Evolutionary conservation across 2,113 vertebrate genomes (phyloP).

Genomic region (Nothoprocta pentlandii): DNA sequence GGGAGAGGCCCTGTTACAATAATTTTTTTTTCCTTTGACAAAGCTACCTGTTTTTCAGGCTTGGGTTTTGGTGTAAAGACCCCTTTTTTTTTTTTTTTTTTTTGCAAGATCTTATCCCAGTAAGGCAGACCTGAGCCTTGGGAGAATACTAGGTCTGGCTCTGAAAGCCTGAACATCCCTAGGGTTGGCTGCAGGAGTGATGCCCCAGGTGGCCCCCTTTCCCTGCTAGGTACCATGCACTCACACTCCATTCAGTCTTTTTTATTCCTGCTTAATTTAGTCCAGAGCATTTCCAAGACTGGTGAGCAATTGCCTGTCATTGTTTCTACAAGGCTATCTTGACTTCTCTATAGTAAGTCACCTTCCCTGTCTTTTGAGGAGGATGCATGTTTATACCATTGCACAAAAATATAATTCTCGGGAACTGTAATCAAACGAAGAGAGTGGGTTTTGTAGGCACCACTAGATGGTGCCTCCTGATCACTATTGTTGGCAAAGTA

Average conservation of each 20-base stretch:
- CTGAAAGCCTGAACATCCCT: not conserved
- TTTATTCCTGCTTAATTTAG: not conserved
- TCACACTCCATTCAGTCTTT: not conserved
- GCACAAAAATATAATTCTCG: not conserved
- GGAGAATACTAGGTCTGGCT: not conserved
- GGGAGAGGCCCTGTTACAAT: no score
- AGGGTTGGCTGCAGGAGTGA: rapidly evolving
- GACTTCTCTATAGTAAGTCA: not conserved
- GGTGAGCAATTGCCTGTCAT: not conserved
- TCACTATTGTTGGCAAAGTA: not conserved
- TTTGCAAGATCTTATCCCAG: not conserved
- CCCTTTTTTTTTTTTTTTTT: rapidly evolving
- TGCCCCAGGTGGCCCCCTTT: not conserved
- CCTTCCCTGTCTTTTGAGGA: not conserved
- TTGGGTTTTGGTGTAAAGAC: not conserved
- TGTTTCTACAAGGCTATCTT: not conserved
- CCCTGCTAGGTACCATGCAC: rapidly evolving
- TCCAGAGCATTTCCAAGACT: not conserved
- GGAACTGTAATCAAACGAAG: rapidly evolving
- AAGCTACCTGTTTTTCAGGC: not conserved
- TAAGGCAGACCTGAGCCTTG: not conserved
- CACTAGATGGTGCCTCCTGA: slow-evolving; percentile 43
- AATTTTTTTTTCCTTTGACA: not conserved
- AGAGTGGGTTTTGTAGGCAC: rapidly evolving
- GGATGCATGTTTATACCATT: rapidly evolving